Percentiles rank a stretch among this genome's conserved stretches.
These are phyloP conservation scores for Chaetodon auriga DNA, from an alignment of 2,113 vertebrate species.

Conservation along the genomic window DNA sequence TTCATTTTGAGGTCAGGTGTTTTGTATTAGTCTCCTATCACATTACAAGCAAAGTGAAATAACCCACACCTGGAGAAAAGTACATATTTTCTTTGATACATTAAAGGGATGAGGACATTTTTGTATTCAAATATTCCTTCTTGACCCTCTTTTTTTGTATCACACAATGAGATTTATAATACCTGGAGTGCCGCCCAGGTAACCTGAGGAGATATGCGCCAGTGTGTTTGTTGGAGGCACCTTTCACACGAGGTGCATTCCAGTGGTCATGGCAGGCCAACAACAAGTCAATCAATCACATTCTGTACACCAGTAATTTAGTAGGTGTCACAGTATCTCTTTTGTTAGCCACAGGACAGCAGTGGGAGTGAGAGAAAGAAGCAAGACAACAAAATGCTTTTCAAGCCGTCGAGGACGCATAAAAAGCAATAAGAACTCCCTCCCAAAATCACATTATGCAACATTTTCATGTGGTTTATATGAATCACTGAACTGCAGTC, in stretches of 20 bases:
- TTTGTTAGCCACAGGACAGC: slow-evolving; percentile 67
- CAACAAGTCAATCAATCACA: slow-evolving; percentile 79
- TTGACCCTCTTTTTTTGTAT: slow-evolving; percentile 14
- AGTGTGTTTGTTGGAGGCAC: slow-evolving; percentile 72
- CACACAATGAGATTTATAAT: slow-evolving; percentile 66
- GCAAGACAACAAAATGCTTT: slow-evolving; percentile 49
- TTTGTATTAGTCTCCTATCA: slow-evolving; percentile 79
- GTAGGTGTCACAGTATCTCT: slow-evolving; percentile 73
- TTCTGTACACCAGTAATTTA: slow-evolving; percentile 62
- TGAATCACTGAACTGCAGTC: background rate
- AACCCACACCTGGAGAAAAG: slow-evolving; percentile 75
- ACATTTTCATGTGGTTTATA: slow-evolving; percentile 8
- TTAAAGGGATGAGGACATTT: slow-evolving; percentile 37
- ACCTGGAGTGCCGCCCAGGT: slow-evolving; percentile 63
- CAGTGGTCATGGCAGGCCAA: slow-evolving; percentile 66
- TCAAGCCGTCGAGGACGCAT: slow-evolving; percentile 37
- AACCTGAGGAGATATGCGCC: slow-evolving; percentile 74
- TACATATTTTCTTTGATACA: slow-evolving; percentile 65
- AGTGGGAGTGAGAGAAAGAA: slow-evolving; percentile 28
- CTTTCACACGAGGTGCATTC: slow-evolving; percentile 74
- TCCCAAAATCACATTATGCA: slow-evolving; percentile 12
- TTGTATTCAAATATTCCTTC: slow-evolving; percentile 27
- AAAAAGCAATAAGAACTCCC: background rate
- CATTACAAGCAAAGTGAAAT: slow-evolving; percentile 73
- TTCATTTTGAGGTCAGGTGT: slow-evolving; percentile 77